A percentile compares a stretch with the other conserved stretches of the same genome.
phyloP scores from a whole-genome alignment of 2,797 vertebrate genomes.

The Liasis olivaceus region DNA sequence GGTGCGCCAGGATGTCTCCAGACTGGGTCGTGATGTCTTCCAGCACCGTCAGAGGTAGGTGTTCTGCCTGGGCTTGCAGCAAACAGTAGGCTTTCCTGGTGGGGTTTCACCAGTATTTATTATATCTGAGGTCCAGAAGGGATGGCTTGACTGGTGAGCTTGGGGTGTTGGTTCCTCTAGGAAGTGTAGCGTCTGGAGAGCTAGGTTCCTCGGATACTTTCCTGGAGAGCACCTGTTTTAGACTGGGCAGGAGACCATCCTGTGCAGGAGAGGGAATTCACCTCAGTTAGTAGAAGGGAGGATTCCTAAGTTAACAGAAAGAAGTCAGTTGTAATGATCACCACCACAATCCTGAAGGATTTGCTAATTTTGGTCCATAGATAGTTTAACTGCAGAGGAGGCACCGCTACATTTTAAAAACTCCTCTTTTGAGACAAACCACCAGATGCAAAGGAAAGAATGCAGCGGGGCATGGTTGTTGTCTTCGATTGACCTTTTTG shows the following conservation, averaged over 20 bases:
- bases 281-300: no score
- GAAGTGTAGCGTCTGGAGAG: not conserved
- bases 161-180: not conserved
- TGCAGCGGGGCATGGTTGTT: not conserved
- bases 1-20: slow-evolving; percentile 84
- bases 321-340: no score
- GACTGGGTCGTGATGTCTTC: slow-evolving; percentile 78
- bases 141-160: not conserved
- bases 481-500: no score
- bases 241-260: no score
- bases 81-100: no score
- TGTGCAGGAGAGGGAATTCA: no score
- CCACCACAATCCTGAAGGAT: not conserved
- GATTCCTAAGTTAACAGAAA: no score
- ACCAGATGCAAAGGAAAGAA: not conserved
- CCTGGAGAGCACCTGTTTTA: not conserved
- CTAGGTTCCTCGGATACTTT: not conserved
- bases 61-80: not conserved
- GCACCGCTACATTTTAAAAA: no score
- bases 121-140: not conserved
- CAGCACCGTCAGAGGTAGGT: slow-evolving; percentile 79
- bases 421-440: not conserved
- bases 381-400: not conserved
- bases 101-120: not conserved
- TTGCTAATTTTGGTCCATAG: not conserved